Evolutionary conservation across 2,888 invertebrate genomes (phyloP), one percentile per base, ranked within the genome.

Genomic region (Hipparchia sbordonii): DNA sequence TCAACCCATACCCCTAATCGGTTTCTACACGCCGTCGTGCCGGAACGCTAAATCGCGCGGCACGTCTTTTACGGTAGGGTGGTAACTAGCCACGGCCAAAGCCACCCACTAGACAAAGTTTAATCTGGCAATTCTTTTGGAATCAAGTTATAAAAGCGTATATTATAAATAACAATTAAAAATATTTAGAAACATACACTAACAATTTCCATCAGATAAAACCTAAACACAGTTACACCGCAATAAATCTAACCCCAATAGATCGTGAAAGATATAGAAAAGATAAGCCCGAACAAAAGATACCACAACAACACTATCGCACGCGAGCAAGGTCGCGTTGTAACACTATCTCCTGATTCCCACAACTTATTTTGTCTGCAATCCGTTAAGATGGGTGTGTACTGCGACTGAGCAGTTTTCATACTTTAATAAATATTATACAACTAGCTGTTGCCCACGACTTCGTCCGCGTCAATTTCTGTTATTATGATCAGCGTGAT

Each of bases 181-280:
- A 61, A 57, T 7, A 8, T 57, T 57, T 57, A 3, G 56, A 57
- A 57, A 57, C 56, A 13, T 57, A 57, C 56, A 23, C 13, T 57
- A 8, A 57, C 56, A 56, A 56, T 7, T 13, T 56, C 23, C 13
- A 56, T 56, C 56, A n/a, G 56, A 56, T 56, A 13, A 56, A n/a
- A n/a, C 56, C 5, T 56, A 56, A 56, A 56, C 56, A 56, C 56
- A 56, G 13, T 56, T n/a, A 57, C 56, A 57, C 23, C 6, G 23
- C 56, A 57, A 57, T 57, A 57, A 57, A 57, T 57, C 56, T 57
- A 57, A 57, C 56, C 56, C 56, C 3, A 57, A 57, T 57, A 57
- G 56, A 57, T 57, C 56, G 56, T 57, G 8, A 57, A 13, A 23
- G 56, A 57, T 57, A 57, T 57, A 57, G 56, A 57, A 23, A 57